These are phyloP conservation scores for Synanthedon andrenaeformis DNA, from an alignment of 2,888 invertebrate species.

Conservation along the genomic window DNA sequence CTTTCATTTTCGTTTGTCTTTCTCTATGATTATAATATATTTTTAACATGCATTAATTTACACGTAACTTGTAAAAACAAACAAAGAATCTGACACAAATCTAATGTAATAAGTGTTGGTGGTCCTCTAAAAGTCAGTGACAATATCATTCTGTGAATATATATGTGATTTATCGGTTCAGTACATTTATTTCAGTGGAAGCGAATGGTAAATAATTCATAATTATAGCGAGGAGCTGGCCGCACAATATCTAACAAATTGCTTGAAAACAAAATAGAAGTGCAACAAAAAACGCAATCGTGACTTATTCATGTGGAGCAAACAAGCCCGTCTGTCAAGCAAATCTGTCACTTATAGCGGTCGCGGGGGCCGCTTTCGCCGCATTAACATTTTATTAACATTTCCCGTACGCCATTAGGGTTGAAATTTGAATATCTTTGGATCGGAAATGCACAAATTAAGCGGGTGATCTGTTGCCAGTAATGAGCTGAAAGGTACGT, in stretches of 20 bases:
- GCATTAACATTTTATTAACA: constrained; percentile 70
- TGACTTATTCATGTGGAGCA: constrained; percentile 58
- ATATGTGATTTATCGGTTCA: too few species aligned
- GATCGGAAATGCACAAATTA: constrained; percentile 71
- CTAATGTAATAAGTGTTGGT: too few species aligned
- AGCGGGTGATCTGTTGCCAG: constrained; percentile 65
- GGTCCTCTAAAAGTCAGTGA: too few species aligned
- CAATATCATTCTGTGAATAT: too few species aligned
- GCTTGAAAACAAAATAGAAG: not conserved
- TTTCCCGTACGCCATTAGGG: constrained; percentile 66
- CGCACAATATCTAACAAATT: not conserved
- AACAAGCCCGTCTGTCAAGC: constrained; percentile 64
- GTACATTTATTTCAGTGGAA: too few species aligned
- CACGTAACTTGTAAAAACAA: too few species aligned
- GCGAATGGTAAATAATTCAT: too few species aligned
- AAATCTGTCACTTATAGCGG: constrained; percentile 67
- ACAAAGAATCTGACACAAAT: too few species aligned
- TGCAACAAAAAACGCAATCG: constrained; percentile 50
- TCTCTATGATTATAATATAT: too few species aligned
- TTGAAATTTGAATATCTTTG: constrained; percentile 67
- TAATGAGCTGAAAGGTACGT: constrained; percentile 63
- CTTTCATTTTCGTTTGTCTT: too few species aligned
- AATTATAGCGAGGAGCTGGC: not conserved
- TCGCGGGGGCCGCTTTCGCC: constrained; percentile 52
- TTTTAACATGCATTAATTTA: too few species aligned